These are phyloP conservation scores for Diaprepes abbreviatus DNA, from an alignment of 2,888 invertebrate species.

Conservation along the genomic window DNA sequence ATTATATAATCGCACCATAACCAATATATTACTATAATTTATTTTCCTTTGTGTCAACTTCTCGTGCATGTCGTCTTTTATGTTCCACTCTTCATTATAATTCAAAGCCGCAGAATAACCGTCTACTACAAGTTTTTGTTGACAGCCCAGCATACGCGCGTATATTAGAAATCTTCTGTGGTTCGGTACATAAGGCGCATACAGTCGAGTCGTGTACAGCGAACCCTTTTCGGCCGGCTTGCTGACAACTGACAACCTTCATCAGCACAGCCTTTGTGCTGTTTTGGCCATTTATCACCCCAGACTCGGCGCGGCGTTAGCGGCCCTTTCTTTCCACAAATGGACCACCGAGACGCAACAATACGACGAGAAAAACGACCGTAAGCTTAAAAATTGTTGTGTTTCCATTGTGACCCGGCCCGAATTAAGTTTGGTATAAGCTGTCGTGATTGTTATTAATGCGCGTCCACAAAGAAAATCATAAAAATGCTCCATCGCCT, in stretches of 20 bases:
- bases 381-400: slow-evolving; percentile 43
- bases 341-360: slow-evolving; percentile 43
- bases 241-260: slow-evolving; percentile 33
- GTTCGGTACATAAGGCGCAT: slow-evolving; percentile 16
- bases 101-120: slow-evolving; percentile 7
- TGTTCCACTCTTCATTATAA: slow-evolving; percentile 9
- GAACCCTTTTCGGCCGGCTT: slow-evolving; percentile 27
- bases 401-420: slow-evolving; percentile 40
- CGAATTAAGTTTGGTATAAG: slow-evolving; percentile 47
- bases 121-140: slow-evolving; percentile 8
- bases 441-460: slow-evolving; percentile 46
- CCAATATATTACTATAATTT: neutral
- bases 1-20: neutral
- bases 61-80: neutral
- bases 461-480: slow-evolving; percentile 27
- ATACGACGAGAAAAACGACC: slow-evolving; percentile 42
- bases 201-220: slow-evolving; percentile 5
- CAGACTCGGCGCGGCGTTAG: slow-evolving; percentile 25
- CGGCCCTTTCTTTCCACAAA: slow-evolving; percentile 40
- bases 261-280: slow-evolving; percentile 26
- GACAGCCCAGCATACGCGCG: slow-evolving; percentile 10
- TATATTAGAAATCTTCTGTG: slow-evolving; percentile 7
- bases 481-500: slow-evolving; percentile 34
- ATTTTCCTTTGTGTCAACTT: neutral
- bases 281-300: slow-evolving; percentile 41